Evolutionary conservation across 2,113 vertebrate species (phyloP).

Genomic region (Tachuris rubrigastra): DNA sequence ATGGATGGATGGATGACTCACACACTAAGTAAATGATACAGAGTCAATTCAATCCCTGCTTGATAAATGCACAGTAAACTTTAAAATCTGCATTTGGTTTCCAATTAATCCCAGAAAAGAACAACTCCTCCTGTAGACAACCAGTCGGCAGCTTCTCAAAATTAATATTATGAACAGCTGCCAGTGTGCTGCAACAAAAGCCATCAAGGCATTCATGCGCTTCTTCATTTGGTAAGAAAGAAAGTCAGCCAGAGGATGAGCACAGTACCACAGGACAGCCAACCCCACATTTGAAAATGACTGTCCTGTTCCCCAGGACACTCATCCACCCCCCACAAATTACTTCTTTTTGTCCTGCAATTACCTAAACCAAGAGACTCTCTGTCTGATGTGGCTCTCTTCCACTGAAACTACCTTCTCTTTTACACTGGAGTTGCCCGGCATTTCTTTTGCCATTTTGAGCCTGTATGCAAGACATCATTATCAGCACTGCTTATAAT

Average conservation of each 20-base stretch:
- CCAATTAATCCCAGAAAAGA: conserved; percentile 49
- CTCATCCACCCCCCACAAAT: background rate
- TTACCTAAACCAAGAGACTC: background rate
- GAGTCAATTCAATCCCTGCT: conserved; percentile 52
- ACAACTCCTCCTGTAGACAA: conserved; percentile 30
- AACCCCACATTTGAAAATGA: background rate
- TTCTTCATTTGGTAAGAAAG: background rate
- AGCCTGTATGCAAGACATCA: conserved; percentile 5
- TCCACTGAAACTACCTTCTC: background rate
- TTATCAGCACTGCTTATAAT: background rate
- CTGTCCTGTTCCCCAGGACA: background rate
- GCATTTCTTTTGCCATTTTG: background rate
- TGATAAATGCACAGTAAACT: conserved; percentile 55
- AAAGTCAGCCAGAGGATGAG: background rate
- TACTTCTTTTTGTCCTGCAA: background rate
- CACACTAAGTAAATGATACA: conserved; percentile 26
- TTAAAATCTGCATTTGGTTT: conserved; percentile 58
- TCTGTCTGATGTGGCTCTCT: background rate
- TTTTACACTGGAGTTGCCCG: conserved; percentile 9
- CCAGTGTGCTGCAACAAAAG: background rate
- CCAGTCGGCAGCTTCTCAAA: conserved; percentile 26
- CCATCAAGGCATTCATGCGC: background rate
- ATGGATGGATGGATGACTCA: background rate
- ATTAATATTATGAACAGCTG: background rate
- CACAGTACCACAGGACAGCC: background rate